These are phyloP conservation scores for Vulpes lagopus DNA, from an alignment of 2,113 vertebrate species.

Conservation along the genomic window DNA sequence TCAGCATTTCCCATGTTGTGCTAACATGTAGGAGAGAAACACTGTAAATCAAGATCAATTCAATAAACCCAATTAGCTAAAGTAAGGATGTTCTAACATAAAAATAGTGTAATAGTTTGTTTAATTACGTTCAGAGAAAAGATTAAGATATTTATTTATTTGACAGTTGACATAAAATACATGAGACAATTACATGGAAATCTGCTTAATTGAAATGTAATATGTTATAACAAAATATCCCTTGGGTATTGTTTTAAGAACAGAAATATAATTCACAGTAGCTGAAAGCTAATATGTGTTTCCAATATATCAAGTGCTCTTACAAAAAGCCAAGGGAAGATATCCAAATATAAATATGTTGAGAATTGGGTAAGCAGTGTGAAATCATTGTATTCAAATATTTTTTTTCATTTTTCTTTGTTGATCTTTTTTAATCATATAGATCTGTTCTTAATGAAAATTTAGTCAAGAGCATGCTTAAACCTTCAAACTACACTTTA, in stretches of 20 bases:
- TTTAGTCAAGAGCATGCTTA: not conserved
- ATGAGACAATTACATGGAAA: slow-evolving; percentile 82
- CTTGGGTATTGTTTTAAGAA: slow-evolving; percentile 77
- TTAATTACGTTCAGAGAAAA: slow-evolving; percentile 80
- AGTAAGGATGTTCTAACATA: slow-evolving; percentile 29
- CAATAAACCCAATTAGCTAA: slow-evolving; percentile 54
- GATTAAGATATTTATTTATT: slow-evolving; percentile 83
- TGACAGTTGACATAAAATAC: slow-evolving; percentile 78
- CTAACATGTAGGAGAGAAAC: slow-evolving; percentile 62
- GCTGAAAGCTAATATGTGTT: slow-evolving; percentile 78
- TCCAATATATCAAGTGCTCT: not conserved
- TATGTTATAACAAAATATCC: slow-evolving; percentile 75
- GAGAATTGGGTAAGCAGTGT: not conserved
- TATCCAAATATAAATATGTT: not conserved
- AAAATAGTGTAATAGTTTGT: slow-evolving; percentile 50
- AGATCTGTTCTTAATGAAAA: not conserved
- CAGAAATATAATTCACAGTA: slow-evolving; percentile 74
- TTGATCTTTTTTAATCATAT: slow-evolving; percentile 17
- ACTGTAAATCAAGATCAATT: slow-evolving; percentile 19
- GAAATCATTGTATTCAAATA: slow-evolving; percentile 6
- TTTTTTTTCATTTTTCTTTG: slow-evolving; percentile 23
- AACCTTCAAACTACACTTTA: not conserved
- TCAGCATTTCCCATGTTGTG: not conserved
- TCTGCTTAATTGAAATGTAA: slow-evolving; percentile 84
- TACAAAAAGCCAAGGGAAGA: not conserved